Evolutionary conservation across 2,797 vertebrate genomes (phyloP).

Genomic region (Urophycis tenuis): DNA sequence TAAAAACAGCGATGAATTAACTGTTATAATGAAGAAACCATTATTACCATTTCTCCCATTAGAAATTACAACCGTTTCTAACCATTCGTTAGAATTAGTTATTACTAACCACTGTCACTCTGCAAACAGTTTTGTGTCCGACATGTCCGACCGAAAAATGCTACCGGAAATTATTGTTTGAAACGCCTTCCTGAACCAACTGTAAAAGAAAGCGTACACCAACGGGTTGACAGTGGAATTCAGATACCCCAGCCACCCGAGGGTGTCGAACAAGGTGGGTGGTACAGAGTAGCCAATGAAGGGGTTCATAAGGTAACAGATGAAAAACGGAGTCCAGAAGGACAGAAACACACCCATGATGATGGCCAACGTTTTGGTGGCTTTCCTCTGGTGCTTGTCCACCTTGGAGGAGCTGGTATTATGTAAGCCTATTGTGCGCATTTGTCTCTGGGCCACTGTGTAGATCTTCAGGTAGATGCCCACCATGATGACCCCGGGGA

Average conservation of each 20-base stretch:
- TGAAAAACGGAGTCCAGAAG: conserved; percentile 54
- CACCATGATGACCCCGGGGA: conserved; percentile 41
- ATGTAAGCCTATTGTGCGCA: conserved; percentile 15
- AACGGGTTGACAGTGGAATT: conserved; percentile 57
- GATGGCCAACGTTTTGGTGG: conserved; percentile 39
- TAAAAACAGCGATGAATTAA: no score
- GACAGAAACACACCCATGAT: conserved; percentile 40
- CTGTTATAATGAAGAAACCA: no score
- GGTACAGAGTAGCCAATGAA: conserved; percentile 41
- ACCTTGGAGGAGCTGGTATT: conserved; percentile 9
- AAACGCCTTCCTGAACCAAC: conserved; percentile 56
- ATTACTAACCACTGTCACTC: conserved; percentile 19
- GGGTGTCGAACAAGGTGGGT: conserved; percentile 28
- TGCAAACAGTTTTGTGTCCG: conserved; percentile 23
- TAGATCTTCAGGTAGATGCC: conserved; percentile 38
- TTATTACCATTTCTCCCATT: no score
- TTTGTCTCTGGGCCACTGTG: conserved; percentile 28
- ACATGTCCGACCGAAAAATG: conserved; percentile 1
- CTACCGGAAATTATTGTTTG: conserved; percentile 36
- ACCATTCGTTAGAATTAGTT: no score
- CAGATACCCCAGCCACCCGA: conserved; percentile 51
- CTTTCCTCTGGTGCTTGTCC: conserved; percentile 27
- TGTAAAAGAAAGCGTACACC: conserved; percentile 57
- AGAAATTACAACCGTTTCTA: no score
- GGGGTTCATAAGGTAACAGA: conserved; percentile 42